phyloP scores from a whole-genome alignment of 2,797 vertebrate genomes.

The Poeciliopsis gracilis region DNA sequence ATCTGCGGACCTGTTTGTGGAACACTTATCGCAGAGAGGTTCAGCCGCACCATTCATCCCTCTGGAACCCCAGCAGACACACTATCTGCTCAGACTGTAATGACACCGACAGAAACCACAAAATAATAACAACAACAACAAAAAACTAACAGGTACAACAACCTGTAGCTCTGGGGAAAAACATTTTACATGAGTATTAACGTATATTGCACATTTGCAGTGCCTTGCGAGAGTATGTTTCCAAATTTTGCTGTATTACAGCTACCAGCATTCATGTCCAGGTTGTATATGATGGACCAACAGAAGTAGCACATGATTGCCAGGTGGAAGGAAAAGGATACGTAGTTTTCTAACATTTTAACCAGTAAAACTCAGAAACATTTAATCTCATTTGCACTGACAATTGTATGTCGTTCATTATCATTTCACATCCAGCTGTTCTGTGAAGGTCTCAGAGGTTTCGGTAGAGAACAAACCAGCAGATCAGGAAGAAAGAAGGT shows the following conservation, averaged over 20 bases:
- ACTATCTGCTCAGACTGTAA: slow-evolving; percentile 62
- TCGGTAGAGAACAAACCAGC: background rate
- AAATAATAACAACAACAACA: slow-evolving; percentile 14
- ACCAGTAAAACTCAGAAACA: background rate
- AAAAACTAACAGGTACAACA: slow-evolving; percentile 35
- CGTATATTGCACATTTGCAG: slow-evolving; percentile 22
- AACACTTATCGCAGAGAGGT: slow-evolving; percentile 79
- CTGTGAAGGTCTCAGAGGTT: background rate
- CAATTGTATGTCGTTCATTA: background rate
- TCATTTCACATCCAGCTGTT: background rate
- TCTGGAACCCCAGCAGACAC: slow-evolving; percentile 58
- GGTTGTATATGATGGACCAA: background rate
- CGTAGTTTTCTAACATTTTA: background rate
- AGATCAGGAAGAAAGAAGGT: background rate
- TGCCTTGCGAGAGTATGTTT: background rate
- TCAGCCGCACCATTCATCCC: slow-evolving; percentile 68
- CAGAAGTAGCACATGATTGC: background rate
- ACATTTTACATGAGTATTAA: slow-evolving; percentile 21
- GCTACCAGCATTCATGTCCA: background rate
- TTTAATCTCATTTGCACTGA: background rate
- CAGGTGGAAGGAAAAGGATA: background rate
- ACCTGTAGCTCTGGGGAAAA: slow-evolving; percentile 24
- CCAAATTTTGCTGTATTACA: background rate
- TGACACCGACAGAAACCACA: slow-evolving; percentile 58
- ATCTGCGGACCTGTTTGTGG: slow-evolving; percentile 75